Evolutionary conservation across 2,797 vertebrate genomes (phyloP).

Genomic region (Lutjanus campechanus): DNA sequence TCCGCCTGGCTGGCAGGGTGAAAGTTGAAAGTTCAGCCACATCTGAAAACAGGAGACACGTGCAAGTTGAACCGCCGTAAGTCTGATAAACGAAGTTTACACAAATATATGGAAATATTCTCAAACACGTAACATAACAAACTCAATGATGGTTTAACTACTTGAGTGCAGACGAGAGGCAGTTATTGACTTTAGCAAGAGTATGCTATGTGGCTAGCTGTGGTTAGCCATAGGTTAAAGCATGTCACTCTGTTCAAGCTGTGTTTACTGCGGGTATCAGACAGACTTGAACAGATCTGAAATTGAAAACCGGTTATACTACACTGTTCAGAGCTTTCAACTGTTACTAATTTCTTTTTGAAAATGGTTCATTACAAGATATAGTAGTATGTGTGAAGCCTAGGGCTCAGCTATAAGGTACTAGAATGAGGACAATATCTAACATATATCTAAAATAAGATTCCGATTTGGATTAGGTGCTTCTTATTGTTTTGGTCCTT

Average conservation of each 20-base stretch:
- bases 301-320: neutral
- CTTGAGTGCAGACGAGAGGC: rapidly evolving
- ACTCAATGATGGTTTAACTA: rapidly evolving
- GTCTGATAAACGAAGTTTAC: neutral
- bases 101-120: rapidly evolving
- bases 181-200: neutral
- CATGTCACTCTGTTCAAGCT: neutral
- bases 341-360: neutral
- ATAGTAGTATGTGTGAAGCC: neutral
- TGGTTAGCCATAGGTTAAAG: neutral
- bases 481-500: no score
- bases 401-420: neutral
- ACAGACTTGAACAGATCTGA: neutral
- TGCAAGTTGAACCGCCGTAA: constrained; percentile 55
- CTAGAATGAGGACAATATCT: neutral
- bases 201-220: constrained; percentile 28
- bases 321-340: neutral
- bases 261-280: neutral
- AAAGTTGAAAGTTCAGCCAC: constrained; percentile 72
- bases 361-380: neutral
- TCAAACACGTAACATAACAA: neutral
- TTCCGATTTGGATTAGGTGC: no score
- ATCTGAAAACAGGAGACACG: constrained; percentile 72
- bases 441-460: neutral
- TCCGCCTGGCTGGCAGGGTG: constrained; percentile 61